A percentile compares a stretch with the other conserved stretches of the same genome.
phyloP scores from a whole-genome alignment of 2,113 vertebrate genomes.

The Myotis yumanensis region DNA sequence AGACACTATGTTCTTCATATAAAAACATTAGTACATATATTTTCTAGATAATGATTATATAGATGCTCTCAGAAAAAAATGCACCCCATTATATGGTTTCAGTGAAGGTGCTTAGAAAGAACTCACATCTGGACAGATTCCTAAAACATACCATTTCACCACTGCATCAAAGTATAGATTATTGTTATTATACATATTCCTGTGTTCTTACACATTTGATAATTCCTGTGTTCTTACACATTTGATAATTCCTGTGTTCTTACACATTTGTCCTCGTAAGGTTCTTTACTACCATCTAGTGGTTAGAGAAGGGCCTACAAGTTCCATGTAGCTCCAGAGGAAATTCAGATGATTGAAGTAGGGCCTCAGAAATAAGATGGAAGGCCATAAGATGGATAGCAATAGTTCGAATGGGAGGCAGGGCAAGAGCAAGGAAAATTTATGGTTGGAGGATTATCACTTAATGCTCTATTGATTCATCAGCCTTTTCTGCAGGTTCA shows the following conservation, averaged over 20 bases:
- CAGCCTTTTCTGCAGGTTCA: not conserved
- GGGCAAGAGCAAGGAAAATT: not conserved
- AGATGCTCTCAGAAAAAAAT: too few species aligned
- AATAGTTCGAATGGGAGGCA: not conserved
- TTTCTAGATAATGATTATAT: too few species aligned
- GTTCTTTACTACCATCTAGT: slow-evolving; percentile 18
- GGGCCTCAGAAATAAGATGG: not conserved
- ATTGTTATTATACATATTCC: not conserved
- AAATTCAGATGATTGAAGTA: not conserved
- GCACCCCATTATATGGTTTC: too few species aligned
- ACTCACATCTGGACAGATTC: too few species aligned
- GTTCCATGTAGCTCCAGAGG: not conserved
- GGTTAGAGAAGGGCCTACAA: not conserved
- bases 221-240: not conserved
- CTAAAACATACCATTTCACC: too few species aligned
- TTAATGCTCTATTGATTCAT: not conserved
- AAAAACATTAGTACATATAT: too few species aligned
- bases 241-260: not conserved
- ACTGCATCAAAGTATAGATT: not conserved
- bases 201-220: not conserved
- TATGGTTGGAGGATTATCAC: not conserved
- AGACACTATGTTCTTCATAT: too few species aligned
- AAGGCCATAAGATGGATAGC: not conserved
- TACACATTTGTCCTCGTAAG: not conserved
- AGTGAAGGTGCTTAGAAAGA: too few species aligned